Base-by-base conservation (phyloP, 53 echinoderm and acorn worm genomes). In the Holothuria scabra region DNA sequence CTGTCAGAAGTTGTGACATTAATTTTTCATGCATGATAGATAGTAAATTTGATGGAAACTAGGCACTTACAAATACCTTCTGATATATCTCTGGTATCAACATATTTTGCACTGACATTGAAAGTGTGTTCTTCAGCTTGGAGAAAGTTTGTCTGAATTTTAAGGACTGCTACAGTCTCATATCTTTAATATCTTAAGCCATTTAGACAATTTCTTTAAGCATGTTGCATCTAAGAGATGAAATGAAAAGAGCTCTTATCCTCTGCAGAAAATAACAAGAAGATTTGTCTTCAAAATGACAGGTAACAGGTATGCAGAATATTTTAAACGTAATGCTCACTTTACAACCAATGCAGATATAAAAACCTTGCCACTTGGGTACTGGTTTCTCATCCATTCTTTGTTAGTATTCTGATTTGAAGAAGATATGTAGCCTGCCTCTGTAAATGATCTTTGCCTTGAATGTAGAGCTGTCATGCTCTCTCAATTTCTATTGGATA, bases 151-250 rank as follows among this genome's bases (percentile, higher is more conserved):
- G 18, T 52, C 18, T 52, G 18, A 4, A 18, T 52, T 16, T 9
- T 14, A 52, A 52, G 52, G 16, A 16, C 52, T 52, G 52, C 52
- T 16, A 52, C 52, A 52, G 52, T 52, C 52, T 16, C 52, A 41
- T 41, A 41, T 41, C 41, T 41, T 41, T 52, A 52, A 52, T 52
- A 52, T 52, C 52, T 52, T 52, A 52, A 52, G 13, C 16, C 18
- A 18, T 52, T 52, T 52, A 52, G 52, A 52, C 52, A 52, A 52
- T 52, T 52, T 8, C 48, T 52, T 52, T 52, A 52, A 52, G 37
- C 32, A 34, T 69, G 9, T 69, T 69, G 35, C 69, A 69, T 69
- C 21, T 69, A 38, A 21, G 38, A 69, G 69, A 69, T 69, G 32
- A 31, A 65, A 69, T 69, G n/a, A 34, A 69, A 69, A 35, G n/a